These are phyloP conservation scores for Brevimyrus niger DNA, from an alignment of 2,113 vertebrate genomes.

Conservation along the genomic window DNA sequence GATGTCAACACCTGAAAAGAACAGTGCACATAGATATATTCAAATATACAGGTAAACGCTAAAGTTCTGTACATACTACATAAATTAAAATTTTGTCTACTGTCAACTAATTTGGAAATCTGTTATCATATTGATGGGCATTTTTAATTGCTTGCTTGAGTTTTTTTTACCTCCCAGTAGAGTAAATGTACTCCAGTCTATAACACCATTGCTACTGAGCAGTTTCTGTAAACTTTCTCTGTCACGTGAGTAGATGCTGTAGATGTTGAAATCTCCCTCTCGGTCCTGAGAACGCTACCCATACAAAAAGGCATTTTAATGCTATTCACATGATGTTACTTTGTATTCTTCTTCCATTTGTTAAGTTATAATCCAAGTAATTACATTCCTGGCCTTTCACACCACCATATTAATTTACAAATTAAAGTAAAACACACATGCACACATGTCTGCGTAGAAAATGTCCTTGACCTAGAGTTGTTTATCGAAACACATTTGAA, in stretches of 20 bases:
- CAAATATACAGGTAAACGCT: not conserved
- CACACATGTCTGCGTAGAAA: not conserved
- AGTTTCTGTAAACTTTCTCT: conserved; percentile 13
- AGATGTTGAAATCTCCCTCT: conserved; percentile 27
- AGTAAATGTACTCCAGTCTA: conserved; percentile 14
- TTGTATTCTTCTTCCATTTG: not conserved
- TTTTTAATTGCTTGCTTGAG: not conserved
- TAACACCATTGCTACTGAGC: conserved; percentile 7
- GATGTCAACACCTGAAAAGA: conserved; percentile 14
- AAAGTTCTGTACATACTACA: not conserved
- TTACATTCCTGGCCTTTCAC: not conserved
- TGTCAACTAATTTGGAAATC: not conserved
- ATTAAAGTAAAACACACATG: not conserved
- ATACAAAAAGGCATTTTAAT: not conserved
- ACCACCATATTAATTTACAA: not conserved
- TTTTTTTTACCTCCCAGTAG: conserved; percentile 27
- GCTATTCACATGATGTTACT: not conserved
- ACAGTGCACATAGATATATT: not conserved
- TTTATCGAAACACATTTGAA: not conserved
- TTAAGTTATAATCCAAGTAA: not conserved
- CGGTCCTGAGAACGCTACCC: conserved; percentile 3
- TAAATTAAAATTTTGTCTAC: not conserved
- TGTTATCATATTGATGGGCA: not conserved
- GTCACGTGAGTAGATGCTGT: conserved; percentile 28
- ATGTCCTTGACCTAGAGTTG: not conserved